Conservation (phyloP, 2,888 invertebrate genomes). For the Diachrysia chrysitis region DNA sequence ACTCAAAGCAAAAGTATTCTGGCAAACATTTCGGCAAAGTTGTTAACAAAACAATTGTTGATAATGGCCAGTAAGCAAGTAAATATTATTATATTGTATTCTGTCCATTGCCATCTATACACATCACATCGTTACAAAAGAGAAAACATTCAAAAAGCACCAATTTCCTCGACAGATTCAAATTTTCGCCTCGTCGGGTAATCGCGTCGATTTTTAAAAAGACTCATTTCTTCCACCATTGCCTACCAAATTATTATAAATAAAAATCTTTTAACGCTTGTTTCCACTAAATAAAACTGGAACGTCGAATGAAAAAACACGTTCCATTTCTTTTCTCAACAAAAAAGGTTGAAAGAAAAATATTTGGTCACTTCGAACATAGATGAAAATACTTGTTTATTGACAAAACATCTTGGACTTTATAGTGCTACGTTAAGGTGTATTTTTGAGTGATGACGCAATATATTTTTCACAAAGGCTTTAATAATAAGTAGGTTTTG, state of each 20-base stretch:
- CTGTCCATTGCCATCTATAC: not conserved
- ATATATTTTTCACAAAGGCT: slow-evolving; percentile 50
- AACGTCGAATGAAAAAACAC: slow-evolving; percentile 47
- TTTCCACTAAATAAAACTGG: slow-evolving; percentile 51
- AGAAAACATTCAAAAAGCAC: slow-evolving; percentile 7
- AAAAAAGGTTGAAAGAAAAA: slow-evolving; percentile 65
- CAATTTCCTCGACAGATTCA: slow-evolving; percentile 11
- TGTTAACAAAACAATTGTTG: slow-evolving; percentile 4
- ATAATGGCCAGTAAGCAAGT: not conserved
- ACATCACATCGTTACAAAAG: not conserved
- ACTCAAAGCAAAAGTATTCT: not conserved
- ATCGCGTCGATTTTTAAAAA: slow-evolving; percentile 36
- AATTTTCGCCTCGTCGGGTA: slow-evolving; percentile 22
- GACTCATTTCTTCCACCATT: slow-evolving; percentile 45
- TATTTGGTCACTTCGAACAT: slow-evolving; percentile 67
- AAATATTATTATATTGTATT: not conserved
- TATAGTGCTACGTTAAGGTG: slow-evolving; percentile 18
- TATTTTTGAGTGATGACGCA: slow-evolving; percentile 30
- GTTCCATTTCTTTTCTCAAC: slow-evolving; percentile 62
- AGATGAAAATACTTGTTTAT: slow-evolving; percentile 48
- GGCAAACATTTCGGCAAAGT: not conserved
- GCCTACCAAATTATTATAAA: slow-evolving; percentile 45
- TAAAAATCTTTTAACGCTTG: slow-evolving; percentile 38
- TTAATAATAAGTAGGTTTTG: slow-evolving; percentile 41
- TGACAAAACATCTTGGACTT: slow-evolving; percentile 41